Evolutionary conservation across 2,797 vertebrate genomes (phyloP), one percentile per base, ranked within the genome.

Genomic region (Nannoperca obscura): DNA sequence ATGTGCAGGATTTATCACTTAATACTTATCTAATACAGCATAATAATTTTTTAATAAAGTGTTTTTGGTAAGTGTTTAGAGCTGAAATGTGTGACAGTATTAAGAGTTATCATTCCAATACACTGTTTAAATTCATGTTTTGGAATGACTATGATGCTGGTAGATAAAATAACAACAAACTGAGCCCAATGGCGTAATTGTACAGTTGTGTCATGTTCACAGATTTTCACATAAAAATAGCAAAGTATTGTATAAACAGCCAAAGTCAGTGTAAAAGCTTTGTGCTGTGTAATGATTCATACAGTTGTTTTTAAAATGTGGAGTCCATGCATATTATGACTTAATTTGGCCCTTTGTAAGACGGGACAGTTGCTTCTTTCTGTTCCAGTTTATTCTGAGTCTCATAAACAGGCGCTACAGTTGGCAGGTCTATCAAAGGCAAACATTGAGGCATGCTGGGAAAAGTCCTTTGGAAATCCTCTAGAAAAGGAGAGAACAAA

Each of bases 361-460:
- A 60, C 19, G 5, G 3, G 40, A 55, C 49, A 57, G 27, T 2
- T 6, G 11, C n/a, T 22, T 55, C 53, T 71, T 40, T 55, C n/a
- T 60, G 44, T 61, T 71, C 30, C 52, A 59, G 65, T 75, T 80
- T 49, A 63, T 69, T 57, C 54, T n/a, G 53, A 46, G 69, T 77
- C 54, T 66, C n/a, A 74, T 53, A 78, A 77, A 84, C 52, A 74
- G 67, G 72, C 63, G 68, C n/a, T 30, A 72, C 34, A 75, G 64
- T 24, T 60, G 60, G 60, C 60, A 73, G 55, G 30, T 52, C 24
- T 13, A 59, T 61, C 34, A 58, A 74, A 81, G 53, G 50, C 44
- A 76, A 32, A 32, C 27, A 55, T 67, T 76, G 52, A 78, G 54
- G 13, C 59, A 74, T 53, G 30, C 22, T 71, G 42, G 32, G 47